Evolutionary conservation across 2,797 vertebrate species (phyloP), one percentile per base, ranked within the genome.

Genomic region (Ctenopoma kingsleyae): DNA sequence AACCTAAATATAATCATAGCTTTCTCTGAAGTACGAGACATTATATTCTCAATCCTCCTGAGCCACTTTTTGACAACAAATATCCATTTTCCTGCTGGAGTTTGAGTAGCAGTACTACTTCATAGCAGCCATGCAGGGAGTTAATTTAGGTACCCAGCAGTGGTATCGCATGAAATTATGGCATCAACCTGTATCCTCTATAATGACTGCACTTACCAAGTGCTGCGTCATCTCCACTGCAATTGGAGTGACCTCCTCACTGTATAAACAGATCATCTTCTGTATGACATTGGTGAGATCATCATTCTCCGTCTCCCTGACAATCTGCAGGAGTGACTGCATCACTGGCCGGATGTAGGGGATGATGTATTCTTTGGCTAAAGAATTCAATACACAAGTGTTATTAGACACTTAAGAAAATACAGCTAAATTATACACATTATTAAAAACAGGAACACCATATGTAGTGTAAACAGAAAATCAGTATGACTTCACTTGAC

Each of bases 211-310:
- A 81, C 94, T 94, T 92, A 99, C 98, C 95, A 99, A 93, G 90
- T 99, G 98, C 82, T 99, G 98, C 1, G 98, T 99, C 98, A 99
- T 99, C 92, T 99, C 98, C 77, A 99, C 98, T 32, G 98, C 98
- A 74, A 99, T 99, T 32, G 98, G 98, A 52, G 98, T 98, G 90
- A 99, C 98, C 90, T 99, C 98, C 90, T 99, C 98, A 50, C 98
- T 99, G 91, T 99, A 99, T 93, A 99, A 97, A 84, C 98, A 99
- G 91, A 99, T 99, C 98, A 99, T 99, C 92, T 99, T 99, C 92
- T 99, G 98, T 85, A 99, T 99, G 86, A 99, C 98, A 82, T 98
- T 99, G 68, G 98, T 99, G 81, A 99, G 97, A 89, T 99, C 98
- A 65, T 99, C 98, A 38, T 99, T 99, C 94, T 99, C 98, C 0